Percentiles rank a stretch among this genome's conserved stretches.
Conservation (phyloP, 2,797 vertebrate genomes). For the Xyrichtys novacula region DNA sequence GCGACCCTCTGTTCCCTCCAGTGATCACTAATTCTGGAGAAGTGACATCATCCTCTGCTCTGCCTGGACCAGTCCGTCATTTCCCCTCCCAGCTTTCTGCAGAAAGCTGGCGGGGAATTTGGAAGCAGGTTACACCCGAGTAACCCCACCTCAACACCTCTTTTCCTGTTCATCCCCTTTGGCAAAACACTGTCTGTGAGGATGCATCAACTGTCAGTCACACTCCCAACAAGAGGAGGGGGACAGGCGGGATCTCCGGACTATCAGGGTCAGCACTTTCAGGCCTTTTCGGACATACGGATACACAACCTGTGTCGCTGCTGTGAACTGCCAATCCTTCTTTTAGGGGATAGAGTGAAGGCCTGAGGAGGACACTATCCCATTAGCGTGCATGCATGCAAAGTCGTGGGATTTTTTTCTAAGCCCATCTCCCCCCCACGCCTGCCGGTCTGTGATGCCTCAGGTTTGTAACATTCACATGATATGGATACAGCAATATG, state of each 20-base stretch:
- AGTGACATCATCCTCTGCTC: constrained; percentile 66
- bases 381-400: constrained; percentile 37
- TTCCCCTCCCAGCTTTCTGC: constrained; percentile 28
- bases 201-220: constrained; percentile 52
- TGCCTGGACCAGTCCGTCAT: constrained; percentile 27
- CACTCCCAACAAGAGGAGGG: neutral
- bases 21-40: constrained; percentile 62
- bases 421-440: constrained; percentile 2
- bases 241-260: neutral
- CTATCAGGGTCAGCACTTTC: constrained; percentile 26
- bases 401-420: constrained; percentile 22
- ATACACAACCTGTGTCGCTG: constrained; percentile 19
- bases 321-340: constrained; percentile 1
- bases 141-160: neutral
- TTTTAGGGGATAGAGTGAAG: constrained; percentile 15
- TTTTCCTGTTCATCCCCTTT: constrained; percentile 30
- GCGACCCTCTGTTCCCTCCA: constrained; percentile 59
- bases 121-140: constrained; percentile 6
- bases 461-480: constrained; percentile 73
- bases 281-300: constrained; percentile 26
- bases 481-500: constrained; percentile 70
- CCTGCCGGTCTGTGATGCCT: constrained; percentile 33
- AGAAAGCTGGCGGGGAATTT: constrained; percentile 13
- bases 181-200: constrained; percentile 40
- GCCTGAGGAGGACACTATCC: constrained; percentile 23